Evolutionary conservation across 2,113 vertebrate species (phyloP), one percentile per base, ranked within the genome.

Genomic region (Sclerurus mexicanus): DNA sequence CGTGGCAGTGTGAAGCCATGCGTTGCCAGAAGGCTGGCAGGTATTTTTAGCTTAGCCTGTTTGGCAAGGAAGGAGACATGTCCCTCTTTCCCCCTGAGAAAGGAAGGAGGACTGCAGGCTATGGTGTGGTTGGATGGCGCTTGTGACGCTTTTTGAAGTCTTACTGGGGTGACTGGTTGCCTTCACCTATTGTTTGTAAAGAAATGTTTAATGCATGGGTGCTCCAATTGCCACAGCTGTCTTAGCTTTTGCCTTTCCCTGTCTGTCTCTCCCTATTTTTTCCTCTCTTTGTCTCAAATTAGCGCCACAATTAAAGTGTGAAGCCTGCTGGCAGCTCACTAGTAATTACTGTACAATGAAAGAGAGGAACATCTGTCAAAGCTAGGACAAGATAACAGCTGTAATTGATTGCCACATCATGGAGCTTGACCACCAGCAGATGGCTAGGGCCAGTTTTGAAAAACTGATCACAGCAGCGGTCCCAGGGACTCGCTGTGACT

Each of bases 321-420:
- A 97, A 97, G 96, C 97, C 94, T 97, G 96, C 95, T 97, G 97
- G 96, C 97, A 97, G 96, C 97, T 95, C 94, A 91, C 85, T 96
- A 73, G 97, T 97, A 97, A 97, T 97, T 97, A 97, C 97, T 97
- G 91, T 97, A 97, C 94, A 97, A 80, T 94, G 93, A 87, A 94
- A 96, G 93, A 96, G 96, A 97, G 85, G 95, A 97, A 97, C 97
- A 97, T 97, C 96, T 97, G 97, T 97, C 96, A 96, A 92, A 95
- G 96, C 96, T 69, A 40, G 94, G 96, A 96, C 93, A 94, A 97
- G 97, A 97, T 97, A 97, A 97, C 97, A 97, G 96, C 97, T 97
- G 97, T 97, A 97, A 97, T 97, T 95, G 97, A 97, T 97, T 96
- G 96, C 96, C 97, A 92, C 91, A 94, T 96, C 95, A 59, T 93